Percentiles rank a stretch among this genome's conserved stretches.
These are phyloP conservation scores for Ormyrus rosae DNA, from an alignment of 2,888 invertebrate genomes.

Conservation along the genomic window DNA sequence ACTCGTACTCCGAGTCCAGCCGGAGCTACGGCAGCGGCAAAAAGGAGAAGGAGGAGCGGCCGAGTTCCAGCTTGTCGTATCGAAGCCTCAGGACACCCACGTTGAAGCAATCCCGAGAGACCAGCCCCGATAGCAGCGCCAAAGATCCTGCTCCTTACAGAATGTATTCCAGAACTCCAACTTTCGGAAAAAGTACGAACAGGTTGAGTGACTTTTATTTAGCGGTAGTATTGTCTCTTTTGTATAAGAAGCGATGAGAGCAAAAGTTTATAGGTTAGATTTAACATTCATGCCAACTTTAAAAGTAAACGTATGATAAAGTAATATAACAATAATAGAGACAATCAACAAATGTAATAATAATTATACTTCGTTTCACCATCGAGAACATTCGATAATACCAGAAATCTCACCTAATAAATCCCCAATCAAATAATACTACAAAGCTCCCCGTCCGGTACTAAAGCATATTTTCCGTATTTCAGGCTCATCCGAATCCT, in stretches of 20 bases:
- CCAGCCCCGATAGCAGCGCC: constrained; percentile 76
- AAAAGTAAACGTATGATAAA: too few relatives aligned
- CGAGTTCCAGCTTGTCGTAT: background rate
- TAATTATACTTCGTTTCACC: constrained; percentile 15
- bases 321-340: too few relatives aligned
- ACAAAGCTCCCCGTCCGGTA: too few relatives aligned
- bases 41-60: constrained; percentile 57
- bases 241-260: too few relatives aligned
- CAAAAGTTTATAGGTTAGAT: too few relatives aligned
- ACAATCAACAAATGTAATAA: background rate
- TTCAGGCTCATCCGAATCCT: constrained; percentile 65
- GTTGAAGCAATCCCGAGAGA: constrained; percentile 76
- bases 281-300: too few relatives aligned
- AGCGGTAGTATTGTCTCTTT: too few relatives aligned
- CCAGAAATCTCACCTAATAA: too few relatives aligned
- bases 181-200: constrained; percentile 55
- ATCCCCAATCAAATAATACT: too few relatives aligned
- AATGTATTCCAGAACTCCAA: constrained; percentile 64
- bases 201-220: constrained; percentile 56
- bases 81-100: background rate
- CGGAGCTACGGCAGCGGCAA: constrained; percentile 59
- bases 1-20: constrained; percentile 58
- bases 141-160: constrained; percentile 65
- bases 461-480: background rate
- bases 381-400: background rate